Evolutionary conservation across 2,113 vertebrate genomes (phyloP), one percentile per base, ranked within the genome.

Genomic region (Sinocyclocheilus anophthalmus): DNA sequence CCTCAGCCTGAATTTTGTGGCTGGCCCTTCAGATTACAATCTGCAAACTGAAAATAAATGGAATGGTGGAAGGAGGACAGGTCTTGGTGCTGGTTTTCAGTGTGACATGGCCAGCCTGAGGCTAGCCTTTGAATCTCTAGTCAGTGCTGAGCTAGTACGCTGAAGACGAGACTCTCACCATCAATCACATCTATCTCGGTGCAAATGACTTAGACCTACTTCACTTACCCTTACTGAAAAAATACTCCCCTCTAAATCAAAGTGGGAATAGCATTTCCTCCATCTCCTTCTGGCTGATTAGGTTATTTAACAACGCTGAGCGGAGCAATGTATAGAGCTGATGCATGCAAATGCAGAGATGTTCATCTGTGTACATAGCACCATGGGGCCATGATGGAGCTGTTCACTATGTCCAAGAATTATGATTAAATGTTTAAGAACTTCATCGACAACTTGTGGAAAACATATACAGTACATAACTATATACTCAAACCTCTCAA

Each of bases 121-220:
- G 89, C 88, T 86, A 39, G 22, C 88, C 89, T 88, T 87, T 93
- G 91, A 94, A 94, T 93, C 92, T 93, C 91, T 92, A 42, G 92
- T 88, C 88, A 87, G 55, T 89, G 91, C 91, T 90, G 92, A 93
- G 91, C 86, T 89, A 83, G 92, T 88, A 87, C 45, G 84, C 87
- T 87, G 88, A 65, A 89, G 87, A 83, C 79, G 85, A 84, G 89
- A 89, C 78, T 67, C 48, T 61, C 78, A 88, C 89, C 85, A 93
- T 94, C 92, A 90, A 90, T 95, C 92, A 92, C 76, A n/a, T 65
- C 89, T 88, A 85, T 70, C 91, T 85, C 70, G 50, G 82, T 84
- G 89, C 91, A 93, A 92, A 94, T 91, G 90, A 88, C 83, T 89
- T 22, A 67, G 79, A 30, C 61, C 33, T 89, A 90, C 90, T 91